Conservation (phyloP, 2,888 invertebrate genomes). For the Lobophora halterata region DNA sequence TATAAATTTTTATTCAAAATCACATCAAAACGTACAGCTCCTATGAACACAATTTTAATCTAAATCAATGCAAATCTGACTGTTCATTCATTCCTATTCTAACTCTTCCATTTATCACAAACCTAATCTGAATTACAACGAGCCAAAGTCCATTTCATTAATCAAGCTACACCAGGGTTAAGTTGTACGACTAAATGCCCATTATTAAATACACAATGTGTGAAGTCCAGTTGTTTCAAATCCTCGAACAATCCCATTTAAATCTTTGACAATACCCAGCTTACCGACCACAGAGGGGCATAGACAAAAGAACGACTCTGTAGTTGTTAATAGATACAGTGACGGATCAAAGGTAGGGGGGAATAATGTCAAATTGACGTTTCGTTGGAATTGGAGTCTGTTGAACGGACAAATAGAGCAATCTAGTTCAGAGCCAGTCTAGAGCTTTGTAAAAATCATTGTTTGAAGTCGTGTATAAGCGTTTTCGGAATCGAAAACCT, state of each 20-base stretch:
- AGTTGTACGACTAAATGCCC: slow-evolving; percentile 25
- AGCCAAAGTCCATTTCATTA: slow-evolving; percentile 15
- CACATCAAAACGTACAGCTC: too few species aligned
- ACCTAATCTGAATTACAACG: too few species aligned
- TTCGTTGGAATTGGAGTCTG: neutral
- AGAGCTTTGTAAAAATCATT: too few species aligned
- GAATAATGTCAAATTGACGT: neutral
- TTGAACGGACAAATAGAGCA: neutral
- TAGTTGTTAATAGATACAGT: slow-evolving; percentile 17
- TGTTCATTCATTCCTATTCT: too few species aligned
- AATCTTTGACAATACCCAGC: slow-evolving; percentile 29
- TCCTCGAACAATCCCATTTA: too few species aligned
- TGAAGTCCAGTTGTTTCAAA: slow-evolving; percentile 30
- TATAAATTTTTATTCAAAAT: too few species aligned
- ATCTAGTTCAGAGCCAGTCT: too few species aligned
- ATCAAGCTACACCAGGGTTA: slow-evolving; percentile 18
- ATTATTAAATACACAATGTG: slow-evolving; percentile 31
- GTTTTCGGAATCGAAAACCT: too few species aligned
- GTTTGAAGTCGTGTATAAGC: too few species aligned
- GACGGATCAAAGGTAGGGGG: slow-evolving; percentile 1
- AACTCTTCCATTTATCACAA: too few species aligned
- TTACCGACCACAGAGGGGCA: slow-evolving; percentile 21
- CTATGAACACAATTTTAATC: too few species aligned
- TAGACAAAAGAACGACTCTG: slow-evolving; percentile 18
- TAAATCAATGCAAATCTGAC: too few species aligned